These are phyloP conservation scores for Ranitomeya imitator DNA, from an alignment of 2,113 vertebrate species.

Conservation along the genomic window DNA sequence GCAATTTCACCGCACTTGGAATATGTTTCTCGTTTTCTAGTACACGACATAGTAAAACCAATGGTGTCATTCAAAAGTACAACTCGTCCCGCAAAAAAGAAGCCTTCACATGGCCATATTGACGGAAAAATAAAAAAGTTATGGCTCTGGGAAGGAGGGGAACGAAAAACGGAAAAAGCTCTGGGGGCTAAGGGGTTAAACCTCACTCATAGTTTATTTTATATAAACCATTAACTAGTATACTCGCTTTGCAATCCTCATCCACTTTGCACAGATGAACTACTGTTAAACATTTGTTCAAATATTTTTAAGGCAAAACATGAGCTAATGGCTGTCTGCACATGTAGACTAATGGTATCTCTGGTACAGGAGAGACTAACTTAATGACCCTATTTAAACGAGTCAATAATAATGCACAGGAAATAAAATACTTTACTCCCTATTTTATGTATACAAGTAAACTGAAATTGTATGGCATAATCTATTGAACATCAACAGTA, in stretches of 20 bases:
- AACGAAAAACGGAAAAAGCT: no score
- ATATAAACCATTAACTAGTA: not conserved
- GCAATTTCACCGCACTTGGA: no score
- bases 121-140: no score
- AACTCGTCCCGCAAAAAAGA: no score
- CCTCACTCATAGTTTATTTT: not conserved
- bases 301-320: not conserved
- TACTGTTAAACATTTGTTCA: not conserved
- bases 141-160: no score
- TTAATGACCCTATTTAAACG: conserved; percentile 42
- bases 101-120: no score
- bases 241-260: not conserved
- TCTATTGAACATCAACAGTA: conserved; percentile 9
- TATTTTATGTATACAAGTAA: conserved; percentile 43
- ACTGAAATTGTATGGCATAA: conserved; percentile 41
- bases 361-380: not conserved
- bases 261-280: not conserved
- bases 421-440: conserved; percentile 31
- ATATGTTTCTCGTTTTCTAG: no score
- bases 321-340: conserved; percentile 1
- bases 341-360: conserved; percentile 26
- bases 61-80: no score
- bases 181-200: not conserved
- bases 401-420: conserved; percentile 46
- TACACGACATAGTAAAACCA: no score